Conservation (phyloP, 2,113 vertebrate genomes). For the Cryptomyrus ogoouensis region DNA sequence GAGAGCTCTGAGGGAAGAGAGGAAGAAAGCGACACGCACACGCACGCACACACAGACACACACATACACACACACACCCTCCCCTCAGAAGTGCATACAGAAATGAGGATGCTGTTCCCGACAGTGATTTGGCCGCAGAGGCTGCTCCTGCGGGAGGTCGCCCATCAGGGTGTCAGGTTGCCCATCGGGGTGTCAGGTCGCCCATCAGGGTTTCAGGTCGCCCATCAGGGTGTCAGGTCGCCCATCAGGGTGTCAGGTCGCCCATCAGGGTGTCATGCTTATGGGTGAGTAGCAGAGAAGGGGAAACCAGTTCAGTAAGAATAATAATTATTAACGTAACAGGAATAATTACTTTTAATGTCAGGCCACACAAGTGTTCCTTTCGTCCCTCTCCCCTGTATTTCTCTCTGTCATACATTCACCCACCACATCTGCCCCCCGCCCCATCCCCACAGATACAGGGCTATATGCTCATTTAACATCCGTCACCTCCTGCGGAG, state of each 20-base stretch:
- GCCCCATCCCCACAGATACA: background rate
- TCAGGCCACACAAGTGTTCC: background rate
- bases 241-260: no score
- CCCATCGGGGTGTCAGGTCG: no score
- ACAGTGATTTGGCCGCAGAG: background rate
- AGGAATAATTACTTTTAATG: conserved; percentile 2
- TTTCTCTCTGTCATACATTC: background rate
- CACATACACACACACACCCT: background rate
- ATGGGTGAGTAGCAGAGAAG: background rate
- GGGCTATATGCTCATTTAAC: background rate
- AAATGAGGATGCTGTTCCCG: background rate
- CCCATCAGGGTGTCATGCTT: background rate
- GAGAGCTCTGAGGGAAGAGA: conserved; percentile 18
- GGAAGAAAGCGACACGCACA: background rate
- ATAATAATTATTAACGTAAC: background rate
- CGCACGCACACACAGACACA: no score
- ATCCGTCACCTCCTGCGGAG: background rate
- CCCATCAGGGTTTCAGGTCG: no score
- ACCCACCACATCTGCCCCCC: background rate
- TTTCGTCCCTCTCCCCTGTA: background rate
- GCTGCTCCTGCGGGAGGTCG: background rate
- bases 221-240: no score
- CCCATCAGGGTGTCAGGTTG: background rate
- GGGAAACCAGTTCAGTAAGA: background rate
- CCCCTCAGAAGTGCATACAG: background rate